Evolutionary conservation across 1,140 invertebrate genomes (phyloP).

Genomic region (Drosophila micromelanica): DNA sequence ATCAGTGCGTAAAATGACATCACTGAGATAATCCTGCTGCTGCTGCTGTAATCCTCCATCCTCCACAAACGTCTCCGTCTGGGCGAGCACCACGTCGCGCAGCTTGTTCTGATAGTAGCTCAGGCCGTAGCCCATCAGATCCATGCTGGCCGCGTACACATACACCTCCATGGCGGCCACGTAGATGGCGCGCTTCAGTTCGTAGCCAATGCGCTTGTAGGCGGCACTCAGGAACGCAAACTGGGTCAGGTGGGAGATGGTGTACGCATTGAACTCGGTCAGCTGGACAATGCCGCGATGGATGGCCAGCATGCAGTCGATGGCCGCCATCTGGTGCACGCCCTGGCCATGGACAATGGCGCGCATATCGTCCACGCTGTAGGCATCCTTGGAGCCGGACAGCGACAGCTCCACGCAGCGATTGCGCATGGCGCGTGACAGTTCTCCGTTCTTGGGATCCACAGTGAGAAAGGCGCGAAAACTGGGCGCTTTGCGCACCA

Average conservation of each 20-base stretch:
- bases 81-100: conserved; percentile 65
- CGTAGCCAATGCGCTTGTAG: conserved; percentile 76
- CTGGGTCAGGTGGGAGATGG: conserved; percentile 77
- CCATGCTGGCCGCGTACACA: conserved; percentile 75
- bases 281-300: conserved; percentile 84
- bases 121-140: conserved; percentile 80
- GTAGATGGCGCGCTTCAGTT: conserved; percentile 68
- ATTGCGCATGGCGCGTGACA: conserved; percentile 99
- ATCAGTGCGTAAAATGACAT: conserved; percentile 60
- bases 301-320: conserved; percentile 85
- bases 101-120: conserved; percentile 79
- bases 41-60: neutral
- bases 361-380: conserved; percentile 85
- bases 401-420: conserved; percentile 97
- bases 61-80: conserved; percentile 34
- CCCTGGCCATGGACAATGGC: conserved; percentile 86
- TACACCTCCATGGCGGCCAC: conserved; percentile 82
- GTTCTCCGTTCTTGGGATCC: conserved; percentile 97
- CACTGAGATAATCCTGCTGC: conserved; percentile 30
- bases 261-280: conserved; percentile 78
- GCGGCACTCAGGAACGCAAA: conserved; percentile 70
- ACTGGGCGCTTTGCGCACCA: conserved; percentile 93
- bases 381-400: conserved; percentile 79
- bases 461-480: conserved; percentile 98
- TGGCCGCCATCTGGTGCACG: conserved; percentile 82